phyloP scores from a whole-genome alignment of 2,113 vertebrate genomes.

The Gobio gobio region DNA sequence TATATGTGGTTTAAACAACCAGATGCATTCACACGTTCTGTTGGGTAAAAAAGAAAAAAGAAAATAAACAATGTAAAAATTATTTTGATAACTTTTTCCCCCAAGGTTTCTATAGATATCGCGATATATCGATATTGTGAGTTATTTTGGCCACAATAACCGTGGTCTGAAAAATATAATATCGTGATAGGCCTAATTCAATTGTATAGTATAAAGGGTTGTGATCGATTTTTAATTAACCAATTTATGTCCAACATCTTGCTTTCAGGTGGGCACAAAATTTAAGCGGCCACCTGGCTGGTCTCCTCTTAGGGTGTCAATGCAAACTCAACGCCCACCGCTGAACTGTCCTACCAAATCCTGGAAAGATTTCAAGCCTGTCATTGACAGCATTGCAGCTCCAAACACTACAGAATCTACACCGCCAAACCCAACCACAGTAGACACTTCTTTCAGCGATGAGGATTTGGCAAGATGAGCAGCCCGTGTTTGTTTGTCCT shows the following conservation, averaged over 20 bases:
- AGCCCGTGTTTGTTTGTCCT: neutral
- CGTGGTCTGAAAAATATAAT: too few species aligned
- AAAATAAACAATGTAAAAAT: too few species aligned
- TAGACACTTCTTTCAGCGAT: conserved; percentile 39
- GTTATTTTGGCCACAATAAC: too few species aligned
- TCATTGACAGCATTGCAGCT: neutral
- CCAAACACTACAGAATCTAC: conserved; percentile 6
- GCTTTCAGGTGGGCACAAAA: neutral
- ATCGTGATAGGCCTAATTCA: too few species aligned
- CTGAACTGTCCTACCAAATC: conserved; percentile 85
- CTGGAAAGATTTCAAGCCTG: conserved; percentile 77
- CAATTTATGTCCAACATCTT: neutral
- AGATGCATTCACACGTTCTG: too few species aligned
- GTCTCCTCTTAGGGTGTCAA: conserved; percentile 70
- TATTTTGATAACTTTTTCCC: too few species aligned
- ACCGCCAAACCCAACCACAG: neutral
- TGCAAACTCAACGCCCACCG: neutral
- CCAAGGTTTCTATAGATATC: too few species aligned
- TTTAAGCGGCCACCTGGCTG: conserved; percentile 75
- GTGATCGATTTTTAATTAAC: neutral
- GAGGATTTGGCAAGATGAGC: conserved; percentile 56
- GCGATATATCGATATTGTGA: too few species aligned
- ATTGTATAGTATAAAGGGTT: neutral
- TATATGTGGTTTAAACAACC: too few species aligned
- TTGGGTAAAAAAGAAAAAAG: too few species aligned